phyloP scores from a whole-genome alignment of 2,113 vertebrate species.

The Australoheros scitulus region DNA sequence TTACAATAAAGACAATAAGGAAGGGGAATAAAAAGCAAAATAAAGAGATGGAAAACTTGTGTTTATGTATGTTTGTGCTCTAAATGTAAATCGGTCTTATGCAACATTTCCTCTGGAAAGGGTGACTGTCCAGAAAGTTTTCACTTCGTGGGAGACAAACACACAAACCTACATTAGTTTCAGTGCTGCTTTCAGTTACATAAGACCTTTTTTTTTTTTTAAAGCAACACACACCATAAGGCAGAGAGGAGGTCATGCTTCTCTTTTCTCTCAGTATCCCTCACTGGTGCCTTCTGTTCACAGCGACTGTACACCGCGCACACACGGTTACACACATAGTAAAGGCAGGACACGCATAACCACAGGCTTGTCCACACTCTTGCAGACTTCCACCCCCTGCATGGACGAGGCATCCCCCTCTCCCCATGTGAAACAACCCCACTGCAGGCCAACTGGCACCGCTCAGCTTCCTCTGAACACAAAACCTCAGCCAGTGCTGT shows the following conservation, averaged over 20 bases:
- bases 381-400: slow-evolving; percentile 59
- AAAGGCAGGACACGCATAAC: slow-evolving; percentile 7
- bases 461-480: slow-evolving; percentile 55
- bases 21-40: background rate
- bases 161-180: slow-evolving; percentile 60
- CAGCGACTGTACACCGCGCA: slow-evolving; percentile 19
- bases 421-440: slow-evolving; percentile 55
- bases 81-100: slow-evolving; percentile 62
- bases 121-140: slow-evolving; percentile 55
- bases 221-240: slow-evolving; percentile 55
- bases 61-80: slow-evolving; percentile 6
- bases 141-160: slow-evolving; percentile 56
- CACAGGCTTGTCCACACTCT: slow-evolving; percentile 22
- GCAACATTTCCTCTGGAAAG: slow-evolving; percentile 54
- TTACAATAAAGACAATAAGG: background rate
- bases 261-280: slow-evolving; percentile 52
- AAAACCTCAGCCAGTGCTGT: slow-evolving; percentile 29
- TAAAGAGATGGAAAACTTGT: background rate
- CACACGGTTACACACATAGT: slow-evolving; percentile 11
- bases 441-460: slow-evolving; percentile 53
- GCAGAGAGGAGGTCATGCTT: slow-evolving; percentile 56
- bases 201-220: slow-evolving; percentile 48
- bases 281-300: slow-evolving; percentile 72
- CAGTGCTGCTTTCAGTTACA: slow-evolving; percentile 54
- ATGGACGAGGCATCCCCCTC: slow-evolving; percentile 58